phyloP scores from a whole-genome alignment of 2,797 vertebrate species.

The Gephyroberyx darwinii region DNA sequence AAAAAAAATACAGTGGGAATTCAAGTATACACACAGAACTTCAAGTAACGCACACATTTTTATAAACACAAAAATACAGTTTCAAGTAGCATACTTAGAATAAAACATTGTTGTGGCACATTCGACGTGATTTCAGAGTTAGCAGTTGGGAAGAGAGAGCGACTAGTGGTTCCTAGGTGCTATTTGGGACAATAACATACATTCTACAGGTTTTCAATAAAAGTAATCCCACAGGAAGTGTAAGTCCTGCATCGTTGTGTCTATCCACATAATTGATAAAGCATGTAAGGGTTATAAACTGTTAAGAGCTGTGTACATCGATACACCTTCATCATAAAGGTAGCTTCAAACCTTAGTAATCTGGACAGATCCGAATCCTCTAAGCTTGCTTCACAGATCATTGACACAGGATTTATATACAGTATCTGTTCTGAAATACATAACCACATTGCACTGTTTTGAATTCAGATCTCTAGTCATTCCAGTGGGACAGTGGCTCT shows the following conservation, averaged over 20 bases:
- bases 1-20: constrained; percentile 67
- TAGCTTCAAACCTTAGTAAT: constrained; percentile 45
- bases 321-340: constrained; percentile 49
- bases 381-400: constrained; percentile 42
- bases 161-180: constrained; percentile 49
- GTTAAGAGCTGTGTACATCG: constrained; percentile 37
- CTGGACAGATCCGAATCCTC: constrained; percentile 27
- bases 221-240: constrained; percentile 46
- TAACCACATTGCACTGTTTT: constrained; percentile 46
- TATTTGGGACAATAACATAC: constrained; percentile 52
- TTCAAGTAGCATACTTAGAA: constrained; percentile 70
- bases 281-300: constrained; percentile 50
- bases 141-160: constrained; percentile 35
- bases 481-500: constrained; percentile 54
- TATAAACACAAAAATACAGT: constrained; percentile 72
- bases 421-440: constrained; percentile 52
- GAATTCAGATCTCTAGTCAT: constrained; percentile 39
- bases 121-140: constrained; percentile 66
- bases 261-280: constrained; percentile 34
- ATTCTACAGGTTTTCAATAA: constrained; percentile 62
- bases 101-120: constrained; percentile 67
- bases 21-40: constrained; percentile 81
- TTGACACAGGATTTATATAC: constrained; percentile 66
- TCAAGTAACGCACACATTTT: constrained; percentile 76
- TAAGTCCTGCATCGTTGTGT: constrained; percentile 44